Percentiles rank a stretch among this genome's conserved stretches.
phyloP scores from a whole-genome alignment of 2,888 invertebrate genomes.

The Blastobasis adustella region DNA sequence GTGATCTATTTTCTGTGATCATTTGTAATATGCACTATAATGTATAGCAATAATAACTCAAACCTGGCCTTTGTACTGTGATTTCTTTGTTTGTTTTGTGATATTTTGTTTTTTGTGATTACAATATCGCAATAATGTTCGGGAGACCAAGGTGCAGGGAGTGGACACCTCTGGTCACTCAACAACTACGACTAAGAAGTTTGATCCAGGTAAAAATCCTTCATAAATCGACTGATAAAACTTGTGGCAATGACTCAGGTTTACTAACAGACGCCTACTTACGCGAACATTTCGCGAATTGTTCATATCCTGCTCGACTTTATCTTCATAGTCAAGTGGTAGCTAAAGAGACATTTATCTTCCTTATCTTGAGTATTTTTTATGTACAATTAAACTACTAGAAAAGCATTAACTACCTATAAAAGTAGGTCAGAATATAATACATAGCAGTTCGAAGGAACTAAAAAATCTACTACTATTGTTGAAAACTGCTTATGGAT shows the following conservation, averaged over 20 bases:
- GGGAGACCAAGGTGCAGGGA: constrained; percentile 81
- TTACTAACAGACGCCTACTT: constrained; percentile 55
- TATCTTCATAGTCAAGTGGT: background rate
- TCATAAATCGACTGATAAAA: background rate
- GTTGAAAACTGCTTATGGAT: no score
- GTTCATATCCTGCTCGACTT: background rate
- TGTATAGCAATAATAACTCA: background rate
- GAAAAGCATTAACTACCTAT: no score
- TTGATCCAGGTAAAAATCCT: constrained; percentile 78
- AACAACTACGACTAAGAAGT: constrained; percentile 88
- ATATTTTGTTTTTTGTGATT: constrained; percentile 15
- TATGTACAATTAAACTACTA: no score
- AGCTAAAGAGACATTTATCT: background rate
- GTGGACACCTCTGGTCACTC: constrained; percentile 88
- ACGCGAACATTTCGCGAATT: constrained; percentile 1
- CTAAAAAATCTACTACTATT: no score
- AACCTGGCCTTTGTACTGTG: background rate
- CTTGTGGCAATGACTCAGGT: constrained; percentile 11
- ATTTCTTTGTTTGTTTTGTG: constrained; percentile 9
- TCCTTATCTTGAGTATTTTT: no score
- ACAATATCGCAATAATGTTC: constrained; percentile 52
- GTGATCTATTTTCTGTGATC: background rate
- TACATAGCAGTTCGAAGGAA: no score
- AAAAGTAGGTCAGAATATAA: no score
- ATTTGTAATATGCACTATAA: background rate